phyloP scores from a whole-genome alignment of 2,113 vertebrate genomes.

The Emydura subglobosa region DNA sequence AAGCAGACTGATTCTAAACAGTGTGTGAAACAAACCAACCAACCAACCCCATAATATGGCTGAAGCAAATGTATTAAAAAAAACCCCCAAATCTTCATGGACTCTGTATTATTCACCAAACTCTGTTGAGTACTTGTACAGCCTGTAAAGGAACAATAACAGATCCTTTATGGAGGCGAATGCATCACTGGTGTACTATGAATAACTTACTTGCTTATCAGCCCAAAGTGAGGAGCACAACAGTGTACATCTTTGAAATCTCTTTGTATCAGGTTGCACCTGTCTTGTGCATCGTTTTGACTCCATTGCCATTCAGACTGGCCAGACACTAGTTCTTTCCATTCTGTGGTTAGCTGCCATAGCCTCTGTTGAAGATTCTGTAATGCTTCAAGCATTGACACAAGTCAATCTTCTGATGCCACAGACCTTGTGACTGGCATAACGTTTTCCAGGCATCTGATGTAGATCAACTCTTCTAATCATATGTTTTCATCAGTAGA shows the following conservation, averaged over 20 bases:
- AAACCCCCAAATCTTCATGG: not conserved
- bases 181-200: not conserved
- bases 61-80: not conserved
- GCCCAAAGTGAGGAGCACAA: not conserved
- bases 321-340: not conserved
- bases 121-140: not conserved
- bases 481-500: not conserved
- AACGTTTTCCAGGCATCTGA: not conserved
- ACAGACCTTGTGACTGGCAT: not conserved
- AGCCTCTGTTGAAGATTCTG: not conserved
- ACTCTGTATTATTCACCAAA: not conserved
- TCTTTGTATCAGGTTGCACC: not conserved
- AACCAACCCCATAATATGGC: not conserved
- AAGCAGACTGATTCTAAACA: not conserved
- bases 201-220: not conserved
- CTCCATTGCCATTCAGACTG: not conserved
- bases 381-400: not conserved
- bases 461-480: not conserved
- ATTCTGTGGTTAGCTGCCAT: not conserved
- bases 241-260: not conserved
- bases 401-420: not conserved
- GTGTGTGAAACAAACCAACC: not conserved
- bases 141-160: not conserved
- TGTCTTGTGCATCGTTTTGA: not conserved
- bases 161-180: not conserved